Conservation (phyloP, 2,888 invertebrate genomes). For the Nomada ruficornis region DNA sequence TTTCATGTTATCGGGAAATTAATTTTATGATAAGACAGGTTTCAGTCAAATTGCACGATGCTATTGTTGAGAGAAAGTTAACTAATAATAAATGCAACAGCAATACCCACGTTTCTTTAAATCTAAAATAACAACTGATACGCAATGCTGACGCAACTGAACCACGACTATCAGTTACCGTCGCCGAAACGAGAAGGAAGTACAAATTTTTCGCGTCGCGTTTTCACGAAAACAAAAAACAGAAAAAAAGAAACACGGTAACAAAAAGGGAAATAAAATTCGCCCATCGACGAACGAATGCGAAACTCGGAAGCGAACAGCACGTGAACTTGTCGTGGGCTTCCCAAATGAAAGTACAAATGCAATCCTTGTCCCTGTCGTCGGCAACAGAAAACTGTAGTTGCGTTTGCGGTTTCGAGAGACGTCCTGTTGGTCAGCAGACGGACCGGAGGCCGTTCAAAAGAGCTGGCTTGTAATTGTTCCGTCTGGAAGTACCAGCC, state of each 20-base stretch:
- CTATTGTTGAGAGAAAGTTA: background rate
- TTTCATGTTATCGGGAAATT: no score
- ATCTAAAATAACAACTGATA: no score
- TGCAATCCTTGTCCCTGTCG: background rate
- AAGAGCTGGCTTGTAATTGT: conserved; percentile 26
- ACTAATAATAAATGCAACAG: background rate
- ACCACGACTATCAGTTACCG: background rate
- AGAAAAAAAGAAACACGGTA: no score
- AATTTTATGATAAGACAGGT: no score
- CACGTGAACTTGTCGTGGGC: background rate
- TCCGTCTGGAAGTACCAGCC: background rate
- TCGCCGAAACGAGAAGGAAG: no score
- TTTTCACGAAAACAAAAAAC: background rate
- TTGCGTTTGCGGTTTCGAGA: conserved; percentile 16
- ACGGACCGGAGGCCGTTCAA: background rate
- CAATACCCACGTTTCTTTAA: background rate
- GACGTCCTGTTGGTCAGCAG: background rate
- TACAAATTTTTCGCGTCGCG: no score
- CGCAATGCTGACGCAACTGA: no score
- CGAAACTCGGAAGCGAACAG: background rate
- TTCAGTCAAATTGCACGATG: no score
- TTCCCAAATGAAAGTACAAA: background rate
- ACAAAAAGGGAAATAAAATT: background rate
- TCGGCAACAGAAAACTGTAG: conserved; percentile 6
- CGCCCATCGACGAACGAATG: background rate